Conservation (phyloP, 2,113 vertebrate species). For the Melierax canorus region DNA sequence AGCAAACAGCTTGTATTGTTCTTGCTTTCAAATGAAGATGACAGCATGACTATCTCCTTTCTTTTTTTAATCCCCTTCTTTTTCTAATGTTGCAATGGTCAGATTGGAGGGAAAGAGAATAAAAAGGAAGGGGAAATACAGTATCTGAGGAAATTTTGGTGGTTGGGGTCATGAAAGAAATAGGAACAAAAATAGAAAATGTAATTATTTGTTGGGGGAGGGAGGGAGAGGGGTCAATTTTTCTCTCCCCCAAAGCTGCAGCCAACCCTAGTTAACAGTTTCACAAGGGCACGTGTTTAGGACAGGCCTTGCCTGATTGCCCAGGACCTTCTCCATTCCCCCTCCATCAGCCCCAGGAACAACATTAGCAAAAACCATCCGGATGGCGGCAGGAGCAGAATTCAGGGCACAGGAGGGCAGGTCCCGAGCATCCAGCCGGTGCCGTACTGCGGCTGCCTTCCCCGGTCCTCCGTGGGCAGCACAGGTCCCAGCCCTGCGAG, state of each 20-base stretch:
- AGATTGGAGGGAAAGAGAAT: background rate
- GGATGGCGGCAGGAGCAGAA: background rate
- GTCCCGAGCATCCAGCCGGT: background rate
- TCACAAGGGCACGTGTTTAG: background rate
- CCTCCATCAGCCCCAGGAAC: background rate
- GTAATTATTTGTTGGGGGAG: background rate
- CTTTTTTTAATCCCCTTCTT: background rate
- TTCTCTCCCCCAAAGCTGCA: background rate
- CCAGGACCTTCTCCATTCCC: background rate
- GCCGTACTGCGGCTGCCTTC: fast-evolving
- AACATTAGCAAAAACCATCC: background rate
- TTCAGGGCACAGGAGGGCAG: background rate
- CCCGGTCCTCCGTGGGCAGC: background rate
- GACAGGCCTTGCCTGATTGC: background rate
- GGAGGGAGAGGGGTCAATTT: background rate
- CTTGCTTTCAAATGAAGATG: background rate
- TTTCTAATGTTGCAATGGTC: background rate
- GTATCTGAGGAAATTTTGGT: background rate
- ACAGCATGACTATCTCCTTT: background rate
- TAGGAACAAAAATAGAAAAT: background rate
- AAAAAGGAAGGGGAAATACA: background rate
- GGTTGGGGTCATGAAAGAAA: background rate
- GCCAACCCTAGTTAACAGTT: background rate
- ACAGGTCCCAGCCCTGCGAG: background rate
- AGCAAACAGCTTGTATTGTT: background rate